phyloP scores from a whole-genome alignment of 2,888 invertebrate species.

The Lagria hirta region DNA sequence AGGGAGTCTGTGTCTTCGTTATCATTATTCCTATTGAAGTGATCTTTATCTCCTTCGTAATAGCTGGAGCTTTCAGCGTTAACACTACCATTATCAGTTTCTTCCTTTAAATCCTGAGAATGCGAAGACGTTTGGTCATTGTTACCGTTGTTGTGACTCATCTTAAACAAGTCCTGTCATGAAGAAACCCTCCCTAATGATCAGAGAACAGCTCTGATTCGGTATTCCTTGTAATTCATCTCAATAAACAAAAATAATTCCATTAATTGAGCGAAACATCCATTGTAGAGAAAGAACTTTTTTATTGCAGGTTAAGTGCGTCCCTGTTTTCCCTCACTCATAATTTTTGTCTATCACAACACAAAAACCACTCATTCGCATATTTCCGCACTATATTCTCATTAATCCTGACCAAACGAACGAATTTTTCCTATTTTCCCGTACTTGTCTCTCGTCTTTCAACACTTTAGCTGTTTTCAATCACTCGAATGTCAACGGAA shows the following conservation, averaged over 20 bases:
- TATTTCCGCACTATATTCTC: too few relatives aligned
- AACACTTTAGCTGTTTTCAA: too few relatives aligned
- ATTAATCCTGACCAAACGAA: too few relatives aligned
- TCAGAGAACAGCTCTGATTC: slow-evolving; percentile 1
- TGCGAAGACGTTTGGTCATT: slow-evolving; percentile 50
- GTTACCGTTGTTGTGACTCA: slow-evolving; percentile 54
- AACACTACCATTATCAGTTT: slow-evolving; percentile 48
- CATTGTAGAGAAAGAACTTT: slow-evolving; percentile 11
- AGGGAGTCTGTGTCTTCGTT: slow-evolving; percentile 75
- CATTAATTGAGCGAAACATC: slow-evolving; percentile 6
- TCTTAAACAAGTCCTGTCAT: slow-evolving; percentile 34
- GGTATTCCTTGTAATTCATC: slow-evolving; percentile 1
- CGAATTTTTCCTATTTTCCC: too few relatives aligned
- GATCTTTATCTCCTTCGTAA: slow-evolving; percentile 48
- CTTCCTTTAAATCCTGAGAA: slow-evolving; percentile 51
- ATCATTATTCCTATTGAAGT: slow-evolving; percentile 51
- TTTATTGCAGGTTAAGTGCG: slow-evolving; percentile 24
- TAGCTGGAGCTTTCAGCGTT: slow-evolving; percentile 43
- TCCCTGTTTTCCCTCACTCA: too few relatives aligned
- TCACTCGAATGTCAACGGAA: too few relatives aligned
- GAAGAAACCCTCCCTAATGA: slow-evolving; percentile 6
- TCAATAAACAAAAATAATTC: slow-evolving; percentile 3
- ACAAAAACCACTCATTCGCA: too few relatives aligned
- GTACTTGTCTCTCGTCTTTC: too few relatives aligned
- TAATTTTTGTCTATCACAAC: too few relatives aligned